phyloP scores from a whole-genome alignment of 2,888 invertebrate genomes.

The Empis livida region DNA sequence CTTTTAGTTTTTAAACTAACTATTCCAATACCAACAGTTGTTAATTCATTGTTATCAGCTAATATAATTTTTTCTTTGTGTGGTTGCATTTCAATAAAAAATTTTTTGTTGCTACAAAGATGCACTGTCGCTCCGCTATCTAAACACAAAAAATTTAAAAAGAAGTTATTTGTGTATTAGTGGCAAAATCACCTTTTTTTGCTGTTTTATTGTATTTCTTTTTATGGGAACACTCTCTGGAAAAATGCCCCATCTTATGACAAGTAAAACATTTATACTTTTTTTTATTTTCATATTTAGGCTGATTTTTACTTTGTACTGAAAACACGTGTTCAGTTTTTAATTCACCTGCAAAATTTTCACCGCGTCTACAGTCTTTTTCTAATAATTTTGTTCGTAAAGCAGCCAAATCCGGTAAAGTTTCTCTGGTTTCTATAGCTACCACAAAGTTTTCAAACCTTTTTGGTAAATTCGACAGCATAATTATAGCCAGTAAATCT shows the following conservation, averaged over 20 bases:
- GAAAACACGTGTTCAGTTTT: neutral
- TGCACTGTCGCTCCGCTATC: neutral
- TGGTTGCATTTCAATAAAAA: neutral
- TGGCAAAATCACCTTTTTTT: neutral
- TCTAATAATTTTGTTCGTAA: neutral
- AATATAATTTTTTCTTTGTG: neutral
- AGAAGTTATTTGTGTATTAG: too few species aligned
- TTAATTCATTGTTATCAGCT: neutral
- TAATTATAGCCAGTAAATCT: neutral
- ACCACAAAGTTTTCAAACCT: neutral
- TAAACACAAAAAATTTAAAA: neutral
- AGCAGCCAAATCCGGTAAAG: neutral
- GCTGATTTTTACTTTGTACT: neutral
- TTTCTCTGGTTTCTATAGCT: neutral
- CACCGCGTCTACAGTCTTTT: neutral
- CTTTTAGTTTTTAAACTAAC: neutral
- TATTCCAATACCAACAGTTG: neutral
- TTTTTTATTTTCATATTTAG: neutral
- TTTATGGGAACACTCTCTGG: neutral
- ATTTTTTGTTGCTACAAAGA: neutral
- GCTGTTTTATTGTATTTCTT: neutral
- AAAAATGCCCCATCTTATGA: neutral
- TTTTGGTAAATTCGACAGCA: neutral
- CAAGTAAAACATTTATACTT: neutral
- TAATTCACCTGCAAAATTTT: neutral